Conservation (phyloP, 2,113 vertebrate genomes). For the Stomatorhinus ivindoensis region DNA sequence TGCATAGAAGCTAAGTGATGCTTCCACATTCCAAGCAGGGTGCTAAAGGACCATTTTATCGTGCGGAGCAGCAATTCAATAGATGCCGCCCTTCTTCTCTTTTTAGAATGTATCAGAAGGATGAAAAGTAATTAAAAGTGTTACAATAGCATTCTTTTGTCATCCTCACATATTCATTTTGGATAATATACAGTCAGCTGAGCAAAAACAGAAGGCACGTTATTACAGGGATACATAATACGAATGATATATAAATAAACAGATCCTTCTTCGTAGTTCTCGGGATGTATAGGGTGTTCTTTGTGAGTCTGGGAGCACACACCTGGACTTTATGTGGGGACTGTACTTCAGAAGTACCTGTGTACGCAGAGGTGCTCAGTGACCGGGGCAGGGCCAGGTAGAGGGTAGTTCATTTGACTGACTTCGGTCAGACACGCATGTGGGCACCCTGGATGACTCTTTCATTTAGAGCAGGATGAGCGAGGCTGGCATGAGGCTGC, state of each 20-base stretch:
- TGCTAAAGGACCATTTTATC: neutral
- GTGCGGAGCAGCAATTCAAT: neutral
- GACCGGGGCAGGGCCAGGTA: neutral
- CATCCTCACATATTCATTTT: neutral
- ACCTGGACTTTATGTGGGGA: slow-evolving; percentile 27
- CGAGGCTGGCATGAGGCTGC: neutral
- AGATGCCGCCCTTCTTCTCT: neutral
- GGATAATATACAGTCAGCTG: neutral
- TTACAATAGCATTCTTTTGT: neutral
- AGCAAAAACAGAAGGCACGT: neutral
- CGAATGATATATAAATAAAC: neutral
- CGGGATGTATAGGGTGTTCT: slow-evolving; percentile 20
- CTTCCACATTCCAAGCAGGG: neutral
- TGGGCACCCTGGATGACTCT: neutral
- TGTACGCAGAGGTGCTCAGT: slow-evolving; percentile 24
- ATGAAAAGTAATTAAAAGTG: neutral
- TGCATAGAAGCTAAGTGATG: neutral
- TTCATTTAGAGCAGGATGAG: neutral
- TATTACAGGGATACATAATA: neutral
- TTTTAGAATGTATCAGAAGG: neutral
- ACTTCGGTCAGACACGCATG: neutral
- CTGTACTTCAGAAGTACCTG: neutral
- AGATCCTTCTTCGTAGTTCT: neutral
- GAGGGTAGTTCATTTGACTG: neutral
- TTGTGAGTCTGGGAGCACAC: slow-evolving; percentile 32